Base-by-base conservation (phyloP, 53 echinoderm and acorn worm species). In the Patiria pectinifera region DNA sequence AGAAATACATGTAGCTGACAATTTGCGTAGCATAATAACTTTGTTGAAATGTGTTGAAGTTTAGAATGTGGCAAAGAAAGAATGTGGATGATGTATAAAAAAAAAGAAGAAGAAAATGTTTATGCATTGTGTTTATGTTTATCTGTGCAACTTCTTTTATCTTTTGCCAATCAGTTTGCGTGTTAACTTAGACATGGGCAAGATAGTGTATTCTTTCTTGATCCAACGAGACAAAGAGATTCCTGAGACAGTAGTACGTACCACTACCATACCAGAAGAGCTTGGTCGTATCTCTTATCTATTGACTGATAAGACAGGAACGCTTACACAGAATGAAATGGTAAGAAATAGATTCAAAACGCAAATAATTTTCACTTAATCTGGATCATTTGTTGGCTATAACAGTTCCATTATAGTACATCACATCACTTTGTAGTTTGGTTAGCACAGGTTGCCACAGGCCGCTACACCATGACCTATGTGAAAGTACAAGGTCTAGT, bases 181-280 rank as follows among this genome's bases (percentile, higher is more conserved):
- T 58, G 98, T 98, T 71, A 98, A 98, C 75, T 95, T 98, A 11
- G 98, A 98, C 93, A 98, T 98, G 98, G 98, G 96, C 2, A 98
- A 98, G 91, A 98, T 98, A 8, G 96, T 98, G 14, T 98, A 98
- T 88, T 98, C 96, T 25, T 94, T 98, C 61, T 88, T 98, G 89
- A 96, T 98, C 48, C 94, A 94, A 92, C 71, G 95, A 70, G 98
- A 98, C 79, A 91, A 95, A 25, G 98, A 95, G 82, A 98, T 98
- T 21, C 93, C 93, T 1, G 94, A 94, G 82, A 98, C 98, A 1
- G 96, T 98, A 24, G 98, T 96, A 48, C 89, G 98, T 72, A 94
- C 96, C 69, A 98, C 98, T 15, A 98, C 98, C 21, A 98, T 98
- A 72, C 96, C 98, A 23, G 98, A 98, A 82, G 98, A 98, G 81